Evolutionary conservation across 2,113 vertebrate species (phyloP), one percentile per base, ranked within the genome.

Genomic region (Gopherus flavomarginatus): DNA sequence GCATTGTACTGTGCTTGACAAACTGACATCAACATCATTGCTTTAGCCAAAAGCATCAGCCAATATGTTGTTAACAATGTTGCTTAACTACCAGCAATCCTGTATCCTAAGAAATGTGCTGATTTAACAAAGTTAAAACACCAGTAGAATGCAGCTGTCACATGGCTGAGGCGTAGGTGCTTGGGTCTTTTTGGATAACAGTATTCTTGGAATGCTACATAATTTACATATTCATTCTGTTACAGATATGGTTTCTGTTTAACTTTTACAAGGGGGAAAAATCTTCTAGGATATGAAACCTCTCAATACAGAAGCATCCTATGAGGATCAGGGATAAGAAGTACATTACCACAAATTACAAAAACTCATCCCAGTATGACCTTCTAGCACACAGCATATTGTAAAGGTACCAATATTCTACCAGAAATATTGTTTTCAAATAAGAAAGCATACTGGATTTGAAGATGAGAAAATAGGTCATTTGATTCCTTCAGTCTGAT

Each of bases 91-190:
- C 56, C 79, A 92, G 57, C 50, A 93, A 89, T 72, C 91, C 27
- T 35, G 27, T 0, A 0, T 85, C 89, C 59, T 90, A 86, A 94
- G 84, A 79, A 9, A 54, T 11, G 31, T 26, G 79, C 35, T 75
- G 88, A 21, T 86, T 86, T 85, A 75, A 90, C 0, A 0, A 21
- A 62, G 50, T 0, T 79, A 1, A 56, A 59, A 87, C 11, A 57
- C 44, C 54, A 80, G 2, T 27, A 54, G 11, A 38, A 3, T 21
- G 29, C 57, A 81, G 93, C 59, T 92, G 54, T 78, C 62, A 89
- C 35, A 78, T 1, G 1, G 26, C 24, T 89, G 82, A 89, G 42
- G 90, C 90, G 47, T 9, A 50, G 3, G 3, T 95, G 81, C 54
- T 80, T 81, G 27, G 62, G 49, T 89, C 84, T 77, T 72, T 35